A percentile compares a stretch with the other conserved stretches of the same genome.
These are phyloP conservation scores for Muscina levida DNA, from an alignment of 2,888 invertebrate genomes.

Conservation along the genomic window DNA sequence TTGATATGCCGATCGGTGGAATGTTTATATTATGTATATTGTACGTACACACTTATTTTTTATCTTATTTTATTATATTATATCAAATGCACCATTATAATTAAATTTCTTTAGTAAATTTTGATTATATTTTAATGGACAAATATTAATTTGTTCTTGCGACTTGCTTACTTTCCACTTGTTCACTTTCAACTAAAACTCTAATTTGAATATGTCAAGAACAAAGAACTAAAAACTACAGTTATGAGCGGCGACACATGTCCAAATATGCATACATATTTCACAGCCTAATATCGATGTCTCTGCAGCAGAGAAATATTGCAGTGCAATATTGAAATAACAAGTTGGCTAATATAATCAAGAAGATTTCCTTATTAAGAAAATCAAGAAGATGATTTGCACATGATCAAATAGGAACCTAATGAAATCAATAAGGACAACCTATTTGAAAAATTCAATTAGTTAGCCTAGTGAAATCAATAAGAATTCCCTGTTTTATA, in stretches of 20 bases:
- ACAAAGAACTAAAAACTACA: constrained; percentile 10
- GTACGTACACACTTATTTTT: no score
- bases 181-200: constrained; percentile 24
- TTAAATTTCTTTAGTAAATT: not conserved
- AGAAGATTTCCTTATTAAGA: constrained; percentile 19
- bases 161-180: not conserved
- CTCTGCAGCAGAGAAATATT: not conserved
- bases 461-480: no score
- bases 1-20: no score
- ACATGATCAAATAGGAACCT: constrained; percentile 9
- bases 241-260: not conserved
- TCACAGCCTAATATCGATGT: not conserved
- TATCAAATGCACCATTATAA: not conserved
- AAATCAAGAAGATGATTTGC: constrained; percentile 27
- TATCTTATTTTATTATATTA: constrained; percentile 4
- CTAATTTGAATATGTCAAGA: not conserved
- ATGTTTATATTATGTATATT: no score
- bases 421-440: constrained; percentile 35
- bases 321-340: not conserved
- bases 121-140: not conserved
- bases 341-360: constrained; percentile 15
- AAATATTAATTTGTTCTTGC: not conserved
- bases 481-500: no score
- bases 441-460: constrained; percentile 7
- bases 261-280: constrained; percentile 1